Conservation (phyloP, 2,797 vertebrate species). For the Botia kubotai region DNA sequence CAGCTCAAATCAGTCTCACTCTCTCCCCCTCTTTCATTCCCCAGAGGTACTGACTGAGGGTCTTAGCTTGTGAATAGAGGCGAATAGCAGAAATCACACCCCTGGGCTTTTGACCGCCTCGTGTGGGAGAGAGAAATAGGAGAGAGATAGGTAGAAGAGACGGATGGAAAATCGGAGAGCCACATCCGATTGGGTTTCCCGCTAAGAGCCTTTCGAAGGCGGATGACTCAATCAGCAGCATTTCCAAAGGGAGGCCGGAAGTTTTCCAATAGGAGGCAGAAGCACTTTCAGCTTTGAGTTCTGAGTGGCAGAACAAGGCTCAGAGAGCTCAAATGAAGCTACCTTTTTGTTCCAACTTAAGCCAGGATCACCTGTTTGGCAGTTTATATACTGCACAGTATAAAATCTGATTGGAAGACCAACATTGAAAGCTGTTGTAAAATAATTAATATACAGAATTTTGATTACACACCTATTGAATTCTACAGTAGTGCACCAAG, state of each 20-base stretch:
- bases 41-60: slow-evolving; percentile 38
- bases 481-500: not conserved
- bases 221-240: slow-evolving; percentile 48
- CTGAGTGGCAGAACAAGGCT: not conserved
- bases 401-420: not conserved
- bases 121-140: not conserved
- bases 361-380: slow-evolving; percentile 16
- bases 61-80: slow-evolving; percentile 42
- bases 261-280: slow-evolving; percentile 33
- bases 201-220: slow-evolving; percentile 49
- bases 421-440: not conserved
- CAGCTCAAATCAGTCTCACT: slow-evolving; percentile 42
- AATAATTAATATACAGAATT: not conserved
- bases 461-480: not conserved
- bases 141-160: slow-evolving; percentile 12
- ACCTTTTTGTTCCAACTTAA: slow-evolving; percentile 16
- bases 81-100: slow-evolving; percentile 45
- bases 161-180: slow-evolving; percentile 29
- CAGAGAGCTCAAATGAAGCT: slow-evolving; percentile 9
- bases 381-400: not conserved
- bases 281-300: slow-evolving; percentile 27
- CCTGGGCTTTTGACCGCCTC: slow-evolving; percentile 37
- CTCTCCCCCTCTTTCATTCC: slow-evolving; percentile 37
- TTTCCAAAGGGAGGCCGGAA: slow-evolving; percentile 35
- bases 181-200: slow-evolving; percentile 48